Conservation (phyloP, 2,888 invertebrate genomes). For the Macrosoma leucophasiata region DNA sequence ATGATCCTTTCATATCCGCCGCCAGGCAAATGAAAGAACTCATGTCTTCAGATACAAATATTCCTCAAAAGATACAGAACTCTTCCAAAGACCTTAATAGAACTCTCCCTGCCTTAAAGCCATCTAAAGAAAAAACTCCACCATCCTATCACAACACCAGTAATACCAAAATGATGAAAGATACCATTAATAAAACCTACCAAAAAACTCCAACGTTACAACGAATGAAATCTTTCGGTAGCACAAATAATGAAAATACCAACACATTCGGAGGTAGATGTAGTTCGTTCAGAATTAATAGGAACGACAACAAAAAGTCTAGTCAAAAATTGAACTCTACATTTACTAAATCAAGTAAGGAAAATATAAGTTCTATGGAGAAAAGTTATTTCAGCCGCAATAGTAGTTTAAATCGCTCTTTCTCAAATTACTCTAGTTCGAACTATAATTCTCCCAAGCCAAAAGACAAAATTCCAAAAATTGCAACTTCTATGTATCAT, state of each 20-base stretch:
- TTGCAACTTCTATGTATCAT: slow-evolving; percentile 65
- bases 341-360: slow-evolving; percentile 68
- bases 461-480: slow-evolving; percentile 69
- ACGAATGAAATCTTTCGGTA: slow-evolving; percentile 71
- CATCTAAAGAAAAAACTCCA: slow-evolving; percentile 53
- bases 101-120: slow-evolving; percentile 62
- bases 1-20: slow-evolving; percentile 87
- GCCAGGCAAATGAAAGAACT: slow-evolving; percentile 89
- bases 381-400: slow-evolving; percentile 57
- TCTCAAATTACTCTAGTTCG: slow-evolving; percentile 60
- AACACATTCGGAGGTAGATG: slow-evolving; percentile 58
- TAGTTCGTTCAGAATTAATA: slow-evolving; percentile 64
- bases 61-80: slow-evolving; percentile 59
- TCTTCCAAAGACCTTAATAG: slow-evolving; percentile 58
- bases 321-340: slow-evolving; percentile 65
- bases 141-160: slow-evolving; percentile 45
- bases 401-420: slow-evolving; percentile 59
- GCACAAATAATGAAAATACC: slow-evolving; percentile 53
- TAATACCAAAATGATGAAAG: slow-evolving; percentile 67
- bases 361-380: slow-evolving; percentile 57
- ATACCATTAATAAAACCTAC: slow-evolving; percentile 68
- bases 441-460: slow-evolving; percentile 64
- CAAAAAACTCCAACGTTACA: slow-evolving; percentile 70
- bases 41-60: slow-evolving; percentile 79
- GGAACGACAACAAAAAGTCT: slow-evolving; percentile 62